phyloP scores from a whole-genome alignment of 2,888 invertebrate species.

The Pristionchus mayeri region DNA sequence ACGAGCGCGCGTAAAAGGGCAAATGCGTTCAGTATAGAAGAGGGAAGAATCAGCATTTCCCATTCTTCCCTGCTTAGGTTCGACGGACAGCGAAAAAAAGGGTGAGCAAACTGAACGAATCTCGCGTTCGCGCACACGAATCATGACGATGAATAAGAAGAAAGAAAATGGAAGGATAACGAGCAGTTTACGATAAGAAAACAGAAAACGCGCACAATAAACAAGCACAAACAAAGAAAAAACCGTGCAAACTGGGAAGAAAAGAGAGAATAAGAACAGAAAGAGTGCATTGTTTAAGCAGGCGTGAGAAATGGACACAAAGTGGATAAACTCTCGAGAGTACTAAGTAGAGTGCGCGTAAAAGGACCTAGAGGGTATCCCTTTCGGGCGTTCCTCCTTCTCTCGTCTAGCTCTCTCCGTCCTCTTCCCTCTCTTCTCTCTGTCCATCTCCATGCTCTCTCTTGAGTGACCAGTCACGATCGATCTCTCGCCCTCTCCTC shows the following conservation, averaged over 20 bases:
- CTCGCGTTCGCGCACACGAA: slow-evolving; percentile 13
- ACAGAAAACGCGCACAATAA: slow-evolving; percentile 3
- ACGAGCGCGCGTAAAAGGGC: background rate
- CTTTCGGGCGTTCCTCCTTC: slow-evolving; percentile 40
- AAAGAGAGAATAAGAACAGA: background rate
- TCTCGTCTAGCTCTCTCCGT: background rate
- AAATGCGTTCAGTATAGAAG: slow-evolving; percentile 5
- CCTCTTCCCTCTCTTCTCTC: slow-evolving; percentile 5
- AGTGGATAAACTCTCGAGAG: background rate
- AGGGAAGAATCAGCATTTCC: background rate
- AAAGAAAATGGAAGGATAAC: background rate
- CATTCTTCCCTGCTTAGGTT: slow-evolving; percentile 24
- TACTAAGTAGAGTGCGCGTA: slow-evolving; percentile 17
- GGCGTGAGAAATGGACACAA: background rate
- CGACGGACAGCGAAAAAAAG: slow-evolving; percentile 28
- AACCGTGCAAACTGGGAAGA: background rate
- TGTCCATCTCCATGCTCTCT: slow-evolving; percentile 30
- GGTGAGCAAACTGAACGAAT: slow-evolving; percentile 1
- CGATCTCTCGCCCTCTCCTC: slow-evolving; percentile 39
- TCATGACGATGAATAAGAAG: background rate
- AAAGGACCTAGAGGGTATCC: slow-evolving; percentile 33
- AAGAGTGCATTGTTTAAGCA: background rate
- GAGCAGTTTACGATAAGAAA: background rate
- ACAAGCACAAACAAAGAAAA: slow-evolving; percentile 1
- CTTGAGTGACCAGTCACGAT: slow-evolving; percentile 50